A percentile compares a stretch with the other conserved stretches of the same genome.
These are phyloP conservation scores for Procambarus virginalis DNA, from an alignment of 1,140 invertebrate species.

Conservation along the genomic window DNA sequence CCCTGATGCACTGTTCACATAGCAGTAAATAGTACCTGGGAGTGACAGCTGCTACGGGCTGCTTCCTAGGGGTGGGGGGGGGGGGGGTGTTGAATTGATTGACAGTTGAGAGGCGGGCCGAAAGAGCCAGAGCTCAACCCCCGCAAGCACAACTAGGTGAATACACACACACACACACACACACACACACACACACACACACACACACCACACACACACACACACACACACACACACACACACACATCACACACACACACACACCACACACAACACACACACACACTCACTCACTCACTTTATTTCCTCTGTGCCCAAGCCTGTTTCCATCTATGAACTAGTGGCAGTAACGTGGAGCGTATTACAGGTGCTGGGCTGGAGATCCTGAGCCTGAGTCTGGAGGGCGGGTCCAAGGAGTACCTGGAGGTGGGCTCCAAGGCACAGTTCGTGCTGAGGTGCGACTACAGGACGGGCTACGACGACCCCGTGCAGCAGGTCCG, in stretches of 20 bases:
- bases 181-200: slow-evolving; percentile 51
- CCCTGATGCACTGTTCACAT: too few species aligned
- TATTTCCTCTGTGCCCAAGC: background rate
- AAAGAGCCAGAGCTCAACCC: too few species aligned
- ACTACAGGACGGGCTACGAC: slow-evolving; percentile 24
- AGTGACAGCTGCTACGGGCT: background rate
- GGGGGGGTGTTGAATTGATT: too few species aligned
- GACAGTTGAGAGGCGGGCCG: background rate
- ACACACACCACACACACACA: too few species aligned
- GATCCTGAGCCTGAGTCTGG: slow-evolving; percentile 9
- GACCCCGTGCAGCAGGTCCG: slow-evolving; percentile 23
- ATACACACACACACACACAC: slow-evolving; percentile 11
- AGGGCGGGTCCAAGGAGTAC: slow-evolving; percentile 13
- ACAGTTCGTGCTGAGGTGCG: slow-evolving; percentile 21
- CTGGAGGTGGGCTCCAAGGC: slow-evolving; percentile 25
- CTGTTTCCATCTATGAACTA: background rate
- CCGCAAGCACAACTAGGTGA: too few species aligned
- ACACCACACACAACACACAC: slow-evolving; percentile 47
- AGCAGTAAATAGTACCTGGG: too few species aligned
- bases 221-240: slow-evolving; percentile 35
- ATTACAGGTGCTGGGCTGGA: slow-evolving; percentile 23
- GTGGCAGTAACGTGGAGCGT: background rate
- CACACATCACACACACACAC: slow-evolving; percentile 41
- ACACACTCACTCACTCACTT: slow-evolving; percentile 39
- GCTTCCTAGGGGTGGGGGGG: too few species aligned